A percentile compares a stretch with the other conserved stretches of the same genome.
These are phyloP conservation scores for Helostoma temminkii DNA, from an alignment of 2,797 vertebrate species.

Conservation along the genomic window DNA sequence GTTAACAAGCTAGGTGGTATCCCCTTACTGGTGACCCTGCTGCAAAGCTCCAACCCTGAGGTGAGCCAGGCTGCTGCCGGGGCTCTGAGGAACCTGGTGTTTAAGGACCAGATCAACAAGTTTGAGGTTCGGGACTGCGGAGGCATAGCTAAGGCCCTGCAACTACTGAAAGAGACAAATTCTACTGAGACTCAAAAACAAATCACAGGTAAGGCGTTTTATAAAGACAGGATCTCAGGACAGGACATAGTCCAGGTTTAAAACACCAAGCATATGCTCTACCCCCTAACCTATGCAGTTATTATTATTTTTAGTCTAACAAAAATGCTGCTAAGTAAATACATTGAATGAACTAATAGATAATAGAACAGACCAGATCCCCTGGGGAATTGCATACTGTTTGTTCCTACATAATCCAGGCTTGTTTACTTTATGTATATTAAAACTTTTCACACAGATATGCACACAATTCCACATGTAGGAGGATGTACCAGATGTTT, in stretches of 20 bases:
- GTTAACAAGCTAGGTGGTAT: conserved; percentile 88
- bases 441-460: neutral
- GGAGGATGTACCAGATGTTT: neutral
- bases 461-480: too few species aligned
- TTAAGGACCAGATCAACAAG: conserved; percentile 88
- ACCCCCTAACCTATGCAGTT: neutral
- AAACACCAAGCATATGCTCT: neutral
- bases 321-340: neutral
- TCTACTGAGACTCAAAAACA: conserved; percentile 91
- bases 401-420: neutral
- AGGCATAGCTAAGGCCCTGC: conserved; percentile 87
- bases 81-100: conserved; percentile 93
- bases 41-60: conserved; percentile 82
- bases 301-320: neutral
- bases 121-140: conserved; percentile 85
- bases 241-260: too few species aligned
- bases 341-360: neutral
- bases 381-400: neutral
- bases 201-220: conserved; percentile 85
- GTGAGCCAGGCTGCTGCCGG: conserved; percentile 87
- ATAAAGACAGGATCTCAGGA: too few species aligned
- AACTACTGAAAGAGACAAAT: conserved; percentile 85
- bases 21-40: conserved; percentile 85
- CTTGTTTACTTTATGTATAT: neutral
- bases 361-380: neutral